Evolutionary conservation across 2,888 invertebrate genomes (phyloP), one percentile per base, ranked within the genome.

Genomic region (Cephonodes hylas): DNA sequence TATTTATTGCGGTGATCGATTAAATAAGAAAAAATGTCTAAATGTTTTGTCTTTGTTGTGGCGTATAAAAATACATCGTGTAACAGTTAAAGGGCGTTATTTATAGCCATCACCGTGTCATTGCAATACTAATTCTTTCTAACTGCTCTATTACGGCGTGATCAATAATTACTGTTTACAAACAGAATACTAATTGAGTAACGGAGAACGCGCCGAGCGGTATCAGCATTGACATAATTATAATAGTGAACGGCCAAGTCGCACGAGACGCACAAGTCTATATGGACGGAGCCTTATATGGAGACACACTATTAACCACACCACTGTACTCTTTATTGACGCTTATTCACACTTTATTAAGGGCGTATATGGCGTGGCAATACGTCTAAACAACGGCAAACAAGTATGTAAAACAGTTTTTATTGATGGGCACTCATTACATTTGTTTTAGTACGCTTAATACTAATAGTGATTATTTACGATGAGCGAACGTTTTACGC

Each of bases 371-470:
- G 42, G 15, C 38, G n/a, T 53, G 42, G 25, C 42, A 42, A 31
- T n/a, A 42, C 22, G 20, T 62, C 58, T 46, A 62, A 42, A 20
- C 27, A 58, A 48, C 42, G 42, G 58, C 20, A 27, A 53, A 31
- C 53, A 15, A 31, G 53, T 31, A 53, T 53, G 27, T 15, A 31
- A 27, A 60, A 53, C 42, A 10, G 46, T 42, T 58, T 60, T 63
- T 60, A 60, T 58, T 63, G 58, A 60, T 60, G 63, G 22, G 25
- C 45, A 31, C 22, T 60, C 60, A 63, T 63, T 63, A 60, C 31
- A 48, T 63, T 63, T 58, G 48, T 63, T 63, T 63, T 58, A 60
- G 60, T 60, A 18, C n/a, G 25, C 27, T 20, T 60, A 58, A 53
- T 53, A 53, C 53, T 53, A 58, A 63, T 60, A 42, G 20, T 60